A percentile compares a stretch with the other conserved stretches of the same genome.
Evolutionary conservation across 2,113 vertebrate species (phyloP).

Genomic region (Boulengeromyrus knoepffleri): DNA sequence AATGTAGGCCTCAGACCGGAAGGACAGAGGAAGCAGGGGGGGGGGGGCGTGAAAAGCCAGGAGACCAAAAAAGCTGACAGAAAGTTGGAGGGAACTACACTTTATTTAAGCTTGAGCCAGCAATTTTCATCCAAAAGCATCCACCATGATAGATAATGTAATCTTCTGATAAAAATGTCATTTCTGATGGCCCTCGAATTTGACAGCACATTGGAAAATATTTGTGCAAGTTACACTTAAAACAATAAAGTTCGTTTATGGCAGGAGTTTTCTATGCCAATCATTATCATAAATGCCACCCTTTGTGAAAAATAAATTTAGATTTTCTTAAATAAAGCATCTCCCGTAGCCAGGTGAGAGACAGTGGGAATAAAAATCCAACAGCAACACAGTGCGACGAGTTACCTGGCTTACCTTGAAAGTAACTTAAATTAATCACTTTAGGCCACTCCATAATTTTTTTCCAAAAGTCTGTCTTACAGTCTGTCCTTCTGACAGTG

Average conservation of each 20-base stretch:
- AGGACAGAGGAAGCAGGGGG: not conserved
- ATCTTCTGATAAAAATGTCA: not conserved
- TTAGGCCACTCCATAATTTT: conserved; percentile 55
- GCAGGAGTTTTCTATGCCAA: not conserved
- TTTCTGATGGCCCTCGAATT: not conserved
- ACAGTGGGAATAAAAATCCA: not conserved
- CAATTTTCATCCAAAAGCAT: not conserved
- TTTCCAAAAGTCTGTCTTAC: conserved; percentile 52
- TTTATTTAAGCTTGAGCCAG: conserved; percentile 5
- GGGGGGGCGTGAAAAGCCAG: too few relatives aligned
- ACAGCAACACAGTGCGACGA: conserved; percentile 8
- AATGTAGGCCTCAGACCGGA: not conserved
- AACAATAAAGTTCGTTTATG: not conserved
- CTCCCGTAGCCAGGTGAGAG: not conserved
- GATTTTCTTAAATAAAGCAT: conserved; percentile 19
- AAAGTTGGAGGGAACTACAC: not conserved
- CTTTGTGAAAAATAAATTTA: not conserved
- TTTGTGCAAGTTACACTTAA: not conserved
- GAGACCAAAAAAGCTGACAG: not conserved
- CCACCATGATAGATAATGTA: not conserved
- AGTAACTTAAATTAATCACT: conserved; percentile 50
- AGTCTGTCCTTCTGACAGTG: conserved; percentile 41
- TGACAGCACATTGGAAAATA: not conserved
- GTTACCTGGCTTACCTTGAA: conserved; percentile 50
- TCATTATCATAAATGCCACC: not conserved